These are phyloP conservation scores for Pachymerium ferrugineum DNA, from an alignment of 2,888 invertebrate genomes.

Conservation along the genomic window DNA sequence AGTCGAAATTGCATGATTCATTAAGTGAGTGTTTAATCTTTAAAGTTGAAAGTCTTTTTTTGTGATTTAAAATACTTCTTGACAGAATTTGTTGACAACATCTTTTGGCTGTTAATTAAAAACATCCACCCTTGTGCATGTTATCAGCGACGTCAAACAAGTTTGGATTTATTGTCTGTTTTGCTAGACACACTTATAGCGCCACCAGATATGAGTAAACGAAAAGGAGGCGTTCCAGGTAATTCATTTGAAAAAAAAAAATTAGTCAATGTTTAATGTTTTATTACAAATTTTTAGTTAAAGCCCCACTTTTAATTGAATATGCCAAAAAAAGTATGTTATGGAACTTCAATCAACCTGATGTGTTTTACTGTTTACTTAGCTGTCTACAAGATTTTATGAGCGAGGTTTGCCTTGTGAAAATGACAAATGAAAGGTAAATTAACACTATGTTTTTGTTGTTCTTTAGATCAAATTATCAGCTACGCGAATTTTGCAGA, in stretches of 20 bases:
- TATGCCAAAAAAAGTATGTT: conserved; percentile 33
- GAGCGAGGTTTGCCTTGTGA: conserved; percentile 34
- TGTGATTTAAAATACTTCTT: not conserved
- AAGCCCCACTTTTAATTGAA: not conserved
- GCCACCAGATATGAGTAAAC: conserved; percentile 29
- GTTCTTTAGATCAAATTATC: not conserved
- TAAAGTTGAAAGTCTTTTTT: not conserved
- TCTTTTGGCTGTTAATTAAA: conserved; percentile 52
- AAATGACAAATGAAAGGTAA: not conserved
- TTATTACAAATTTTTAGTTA: not conserved
- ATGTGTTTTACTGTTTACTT: conserved; percentile 31
- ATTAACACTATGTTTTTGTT: not conserved
- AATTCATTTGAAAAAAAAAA: not conserved
- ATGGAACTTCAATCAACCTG: conserved; percentile 34
- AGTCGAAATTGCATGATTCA: not conserved
- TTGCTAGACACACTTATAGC: conserved; percentile 36
- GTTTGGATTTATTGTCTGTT: conserved; percentile 32
- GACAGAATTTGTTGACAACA: conserved; percentile 48
- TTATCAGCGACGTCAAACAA: conserved; percentile 57
- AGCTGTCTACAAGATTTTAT: conserved; percentile 36
- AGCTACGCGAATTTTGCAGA: not conserved
- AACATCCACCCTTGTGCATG: conserved; percentile 55
- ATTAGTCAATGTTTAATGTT: not conserved
- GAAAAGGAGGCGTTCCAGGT: conserved; percentile 37
- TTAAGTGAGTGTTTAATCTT: conserved; percentile 23